Evolutionary conservation across 2,113 vertebrate genomes (phyloP), one percentile per base, ranked within the genome.

Genomic region (Taxidea taxus): DNA sequence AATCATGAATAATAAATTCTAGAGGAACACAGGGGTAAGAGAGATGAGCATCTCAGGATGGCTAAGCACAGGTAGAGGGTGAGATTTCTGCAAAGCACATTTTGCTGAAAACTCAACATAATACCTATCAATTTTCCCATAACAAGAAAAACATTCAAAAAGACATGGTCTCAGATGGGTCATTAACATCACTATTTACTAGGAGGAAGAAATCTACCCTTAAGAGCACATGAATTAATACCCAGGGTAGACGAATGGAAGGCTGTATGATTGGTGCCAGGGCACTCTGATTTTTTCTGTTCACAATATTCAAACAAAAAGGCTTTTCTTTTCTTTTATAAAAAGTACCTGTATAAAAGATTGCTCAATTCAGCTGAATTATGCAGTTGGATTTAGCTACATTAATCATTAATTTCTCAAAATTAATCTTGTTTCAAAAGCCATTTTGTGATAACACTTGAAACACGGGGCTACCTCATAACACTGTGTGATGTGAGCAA

Each of bases 91-190:
- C 31, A 87, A 49, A 70, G 85, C 60, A 54, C 39, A 84, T 68
- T 93, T 92, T 87, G 13, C 39, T 47, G 62, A 39, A 90, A 64
- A 95, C n/a, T 44, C 60, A 68, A 77, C 44, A 87, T 39, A 47
- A 85, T n/a, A 42, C 12, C 68, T 56, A 62, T 16, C 39, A 42
- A 49, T 85, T 77, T 94, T 89, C n/a, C 62, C 13, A 27, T 54
- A 95, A 91, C 54, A 91, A 90, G 81, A 83, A 97, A 97, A 97
- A 39, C 54, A 85, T 64, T 85, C 7, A 54, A 84, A 39, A 86
- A 68, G 37, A 84, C 62, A 74, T 68, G 58, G 31, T 14, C 16
- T 85, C 64, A 62, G 68, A 80, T 62, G 29, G 62, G 16, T 92
- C 72, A 39, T 77, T 82, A 91, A 93, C 62, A 87, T 66, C 44